Base-by-base conservation (phyloP, 1,140 invertebrate species). In the Catajapyx aquilonaris region DNA sequence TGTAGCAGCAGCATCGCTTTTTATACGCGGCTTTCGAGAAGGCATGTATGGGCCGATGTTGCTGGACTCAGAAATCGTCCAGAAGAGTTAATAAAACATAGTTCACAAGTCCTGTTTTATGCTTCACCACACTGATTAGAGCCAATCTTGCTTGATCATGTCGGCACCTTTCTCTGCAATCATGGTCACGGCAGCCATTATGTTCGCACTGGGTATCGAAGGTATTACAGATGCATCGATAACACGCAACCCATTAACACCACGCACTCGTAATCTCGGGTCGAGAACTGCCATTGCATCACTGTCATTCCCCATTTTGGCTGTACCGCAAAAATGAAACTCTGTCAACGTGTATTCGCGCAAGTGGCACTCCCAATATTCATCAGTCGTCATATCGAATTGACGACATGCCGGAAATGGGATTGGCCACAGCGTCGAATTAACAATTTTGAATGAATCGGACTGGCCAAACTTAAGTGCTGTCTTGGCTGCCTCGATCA, bases 221-320 rank as follows among this genome's bases (percentile, higher is more conserved):
- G 62, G 62, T 55, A 64, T 62, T 21, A 62, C 50, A 13, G 57
- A 59, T 5, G 47, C 59, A 44, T 64, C 62, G 1, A 58, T 55
- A 2, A 64, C 61, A 1, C 62, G 48, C 2, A 64, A 46, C 15
- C 50, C 48, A 4, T 41, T 39, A 4, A 65, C 44, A 2, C 62
- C 62, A 39, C 61, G 56, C 10, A 65, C 63, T 31, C 59, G 48
- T 9, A 48, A 39, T 40, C 47, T 33, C 31, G 45, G 35, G 31
- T 49, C 47, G 5, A 50, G 47, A 10, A 50, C 48, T 5, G 48
- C 46, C 22, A 33, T 28, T 11, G 18, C 21, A 15, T 40, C 38
- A 5, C 20, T 30, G 4, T 37, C 20, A 19, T 34, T 21, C n/a
- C 28, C 41, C 41, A 42, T 44, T 3, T 23, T 15, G n/a, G 37